Percentiles rank a stretch among this genome's conserved stretches.
phyloP scores from a whole-genome alignment of 1,140 invertebrate genomes.

The Zophobas atratus region DNA sequence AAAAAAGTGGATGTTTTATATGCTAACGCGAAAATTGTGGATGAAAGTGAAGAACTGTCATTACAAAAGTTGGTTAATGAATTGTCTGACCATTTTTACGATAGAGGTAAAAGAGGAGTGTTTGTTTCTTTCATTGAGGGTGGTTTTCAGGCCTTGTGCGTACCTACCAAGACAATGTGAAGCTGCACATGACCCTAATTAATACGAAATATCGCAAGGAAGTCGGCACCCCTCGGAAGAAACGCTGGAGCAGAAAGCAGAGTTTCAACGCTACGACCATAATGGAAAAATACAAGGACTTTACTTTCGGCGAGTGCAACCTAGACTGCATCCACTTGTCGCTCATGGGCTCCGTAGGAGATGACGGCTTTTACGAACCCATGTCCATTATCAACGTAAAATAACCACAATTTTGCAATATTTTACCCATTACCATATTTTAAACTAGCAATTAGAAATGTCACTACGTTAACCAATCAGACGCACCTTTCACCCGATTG shows the following conservation, averaged over 20 bases:
- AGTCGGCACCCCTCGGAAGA: conserved; percentile 45
- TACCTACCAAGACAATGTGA: conserved; percentile 66
- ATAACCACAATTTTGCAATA: neutral
- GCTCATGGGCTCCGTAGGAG: conserved; percentile 64
- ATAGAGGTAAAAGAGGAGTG: conserved; percentile 65
- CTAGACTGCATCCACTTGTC: conserved; percentile 69
- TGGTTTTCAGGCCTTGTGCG: conserved; percentile 65
- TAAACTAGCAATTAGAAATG: too few relatives aligned
- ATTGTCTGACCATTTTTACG: conserved; percentile 68
- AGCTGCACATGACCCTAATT: conserved; percentile 68
- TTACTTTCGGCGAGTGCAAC: conserved; percentile 68
- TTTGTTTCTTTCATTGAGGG: neutral
- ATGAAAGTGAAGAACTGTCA: conserved; percentile 62
- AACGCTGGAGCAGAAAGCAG: conserved; percentile 54
- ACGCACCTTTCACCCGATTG: too few relatives aligned
- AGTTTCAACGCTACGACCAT: conserved; percentile 69
- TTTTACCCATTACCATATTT: neutral
- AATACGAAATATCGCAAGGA: conserved; percentile 69
- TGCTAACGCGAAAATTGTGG: conserved; percentile 68
- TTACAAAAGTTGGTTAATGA: conserved; percentile 68
- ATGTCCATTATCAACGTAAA: conserved; percentile 65
- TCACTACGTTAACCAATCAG: too few relatives aligned
- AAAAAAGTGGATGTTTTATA: conserved; percentile 70
- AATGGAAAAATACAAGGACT: conserved; percentile 68
- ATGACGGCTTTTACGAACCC: conserved; percentile 69